Evolutionary conservation across 2,113 vertebrate species (phyloP).

Genomic region (Empidonax traillii): DNA sequence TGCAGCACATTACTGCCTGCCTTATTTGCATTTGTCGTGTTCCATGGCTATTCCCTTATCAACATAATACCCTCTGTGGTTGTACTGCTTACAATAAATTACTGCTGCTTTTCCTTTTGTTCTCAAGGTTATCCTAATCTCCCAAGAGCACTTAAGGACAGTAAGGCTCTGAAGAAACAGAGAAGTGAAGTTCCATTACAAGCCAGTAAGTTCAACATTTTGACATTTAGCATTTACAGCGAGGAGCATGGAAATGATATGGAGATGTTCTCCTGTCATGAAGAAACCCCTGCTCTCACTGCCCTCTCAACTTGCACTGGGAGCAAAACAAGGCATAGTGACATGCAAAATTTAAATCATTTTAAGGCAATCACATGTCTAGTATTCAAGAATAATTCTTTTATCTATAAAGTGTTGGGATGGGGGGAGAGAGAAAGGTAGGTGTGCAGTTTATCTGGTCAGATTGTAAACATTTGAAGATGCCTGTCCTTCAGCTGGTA

Average conservation of each 20-base stretch:
- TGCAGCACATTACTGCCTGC: background rate
- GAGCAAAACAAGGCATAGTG: background rate
- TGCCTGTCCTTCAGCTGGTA: background rate
- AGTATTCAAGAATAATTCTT: background rate
- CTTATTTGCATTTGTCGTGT: slow-evolving; percentile 47
- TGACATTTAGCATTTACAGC: background rate
- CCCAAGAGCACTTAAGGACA: background rate
- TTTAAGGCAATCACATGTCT: background rate
- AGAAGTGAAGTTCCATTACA: background rate
- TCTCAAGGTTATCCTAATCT: slow-evolving; percentile 39
- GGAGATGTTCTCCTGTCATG: background rate
- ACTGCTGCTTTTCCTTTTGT: slow-evolving; percentile 38
- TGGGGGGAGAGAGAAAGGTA: accelerated
- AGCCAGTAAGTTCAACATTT: background rate
- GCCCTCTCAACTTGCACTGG: background rate
- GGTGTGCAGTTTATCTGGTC: background rate
- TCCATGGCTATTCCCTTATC: slow-evolving; percentile 55
- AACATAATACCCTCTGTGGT: background rate
- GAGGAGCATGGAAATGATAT: background rate
- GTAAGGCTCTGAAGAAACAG: background rate
- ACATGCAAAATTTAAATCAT: background rate
- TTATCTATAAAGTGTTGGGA: background rate
- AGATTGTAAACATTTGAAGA: background rate
- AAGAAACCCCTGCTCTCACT: background rate
- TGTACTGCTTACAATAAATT: slow-evolving; percentile 19